Evolutionary conservation across 2,888 invertebrate genomes (phyloP), one percentile per base, ranked within the genome.

Genomic region (Sphinx pinastri): DNA sequence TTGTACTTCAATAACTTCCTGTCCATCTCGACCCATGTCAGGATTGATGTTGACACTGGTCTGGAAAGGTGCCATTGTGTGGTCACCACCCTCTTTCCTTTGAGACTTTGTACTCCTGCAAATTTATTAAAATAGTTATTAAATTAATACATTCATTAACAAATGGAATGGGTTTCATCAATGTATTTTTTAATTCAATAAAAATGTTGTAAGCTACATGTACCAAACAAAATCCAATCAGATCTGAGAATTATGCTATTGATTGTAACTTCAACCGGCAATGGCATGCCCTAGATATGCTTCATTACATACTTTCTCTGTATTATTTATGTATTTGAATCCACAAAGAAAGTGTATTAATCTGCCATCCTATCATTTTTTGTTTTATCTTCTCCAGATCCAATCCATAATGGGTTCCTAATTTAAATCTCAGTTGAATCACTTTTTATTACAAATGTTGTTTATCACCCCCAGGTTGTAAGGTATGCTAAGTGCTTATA

Each of bases 1-100:
- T 93, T 99, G 99, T 54, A 99, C 99, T 93, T 99, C 99, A 67
- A 99, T 98, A 13, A 98, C 97, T 91, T 98, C 98, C 85, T 98
- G 98, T 0, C 97, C 97, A 74, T 97, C 96, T 70, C 96, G 91
- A 1, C 95, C 94, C 77, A 96, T 97, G 75, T 97, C 97, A 25
- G 96, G 96, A 80, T 96, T 97, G 73, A 97, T 95, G 76, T 97
- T 97, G 0, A 98, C 97, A 71, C 97, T 96, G 4, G 98, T 98
- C 89, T 98, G 98, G 83, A 97, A 98, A 47, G 98, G 97, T 68
- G 98, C 97, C 97, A 98, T 97, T 78, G 95, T 95, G 73, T 87
- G 90, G 70, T 96, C 95, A 72, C 94, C 94, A 60, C 92, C 90
- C 73, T 95, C 95, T 87, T 96, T 96, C 87, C 95, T 94, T 90